Evolutionary conservation across 2,888 invertebrate species (phyloP).

Genomic region (Pimpla rufipes): DNA sequence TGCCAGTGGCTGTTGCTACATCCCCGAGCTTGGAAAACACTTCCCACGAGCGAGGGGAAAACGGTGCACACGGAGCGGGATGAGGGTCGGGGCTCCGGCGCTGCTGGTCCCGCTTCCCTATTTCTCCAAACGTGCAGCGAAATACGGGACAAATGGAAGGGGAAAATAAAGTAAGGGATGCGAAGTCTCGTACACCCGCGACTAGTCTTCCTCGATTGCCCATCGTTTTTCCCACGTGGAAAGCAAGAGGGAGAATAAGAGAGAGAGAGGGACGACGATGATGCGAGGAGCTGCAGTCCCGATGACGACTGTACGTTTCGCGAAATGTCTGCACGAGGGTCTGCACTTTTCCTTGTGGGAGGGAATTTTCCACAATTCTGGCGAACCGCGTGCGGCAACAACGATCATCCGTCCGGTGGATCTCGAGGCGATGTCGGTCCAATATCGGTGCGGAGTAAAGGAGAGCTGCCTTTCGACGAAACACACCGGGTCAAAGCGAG

Average conservation of each 20-base stretch:
- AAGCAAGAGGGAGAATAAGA: not conserved
- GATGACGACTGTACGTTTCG: slow-evolving; percentile 1
- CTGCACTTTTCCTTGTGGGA: not conserved
- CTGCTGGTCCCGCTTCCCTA: slow-evolving; percentile 45
- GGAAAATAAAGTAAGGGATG: not conserved
- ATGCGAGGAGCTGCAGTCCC: not conserved
- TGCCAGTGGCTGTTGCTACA: slow-evolving; percentile 37
- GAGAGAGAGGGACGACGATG: slow-evolving; percentile 15
- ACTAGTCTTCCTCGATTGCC: slow-evolving; percentile 58
- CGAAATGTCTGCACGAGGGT: not conserved
- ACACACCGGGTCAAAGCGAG: not conserved
- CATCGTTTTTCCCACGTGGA: slow-evolving; percentile 46
- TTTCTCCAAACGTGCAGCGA: slow-evolving; percentile 36
- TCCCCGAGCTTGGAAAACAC: slow-evolving; percentile 46
- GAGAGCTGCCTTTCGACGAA: slow-evolving; percentile 2
- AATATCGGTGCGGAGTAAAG: not conserved
- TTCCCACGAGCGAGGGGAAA: slow-evolving; percentile 31
- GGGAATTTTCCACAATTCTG: not conserved
- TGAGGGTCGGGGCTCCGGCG: slow-evolving; percentile 34
- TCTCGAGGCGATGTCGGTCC: not conserved
- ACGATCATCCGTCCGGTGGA: not conserved
- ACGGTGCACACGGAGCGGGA: slow-evolving; percentile 32
- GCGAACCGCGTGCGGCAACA: not conserved
- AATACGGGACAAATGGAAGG: slow-evolving; percentile 42
- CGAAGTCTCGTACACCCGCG: slow-evolving; percentile 24